Conservation (phyloP, 2,888 invertebrate genomes). For the Lasioglossum malachurum region DNA sequence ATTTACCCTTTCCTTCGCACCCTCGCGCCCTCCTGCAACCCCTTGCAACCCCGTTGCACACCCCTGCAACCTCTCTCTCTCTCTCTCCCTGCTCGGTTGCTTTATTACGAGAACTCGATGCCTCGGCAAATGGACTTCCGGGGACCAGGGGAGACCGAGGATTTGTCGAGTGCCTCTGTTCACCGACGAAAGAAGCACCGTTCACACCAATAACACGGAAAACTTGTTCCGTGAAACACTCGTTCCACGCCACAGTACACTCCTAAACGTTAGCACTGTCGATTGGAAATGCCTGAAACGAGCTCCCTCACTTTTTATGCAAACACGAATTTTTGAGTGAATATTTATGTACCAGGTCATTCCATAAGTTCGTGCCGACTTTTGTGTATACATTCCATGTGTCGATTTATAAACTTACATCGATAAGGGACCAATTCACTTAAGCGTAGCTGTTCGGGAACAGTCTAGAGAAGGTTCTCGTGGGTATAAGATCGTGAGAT, state of each 20-base stretch:
- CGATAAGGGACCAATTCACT: too few species aligned
- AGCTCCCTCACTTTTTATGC: not conserved
- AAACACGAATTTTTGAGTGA: not conserved
- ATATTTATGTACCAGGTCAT: too few species aligned
- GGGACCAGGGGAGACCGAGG: not conserved
- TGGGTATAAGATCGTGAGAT: too few species aligned
- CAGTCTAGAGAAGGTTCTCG: too few species aligned
- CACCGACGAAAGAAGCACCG: not conserved
- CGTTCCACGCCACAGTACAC: not conserved
- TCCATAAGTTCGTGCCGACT: too few species aligned
- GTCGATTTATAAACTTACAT: too few species aligned
- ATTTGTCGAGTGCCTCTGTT: slow-evolving; percentile 12
- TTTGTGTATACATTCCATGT: too few species aligned
- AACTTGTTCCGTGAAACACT: not conserved
- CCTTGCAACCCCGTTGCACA: not conserved
- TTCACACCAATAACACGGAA: not conserved
- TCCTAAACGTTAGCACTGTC: slow-evolving; percentile 1
- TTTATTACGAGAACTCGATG: slow-evolving; percentile 21
- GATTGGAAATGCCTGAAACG: not conserved
- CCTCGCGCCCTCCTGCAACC: not conserved
- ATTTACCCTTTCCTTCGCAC: slow-evolving; percentile 62
- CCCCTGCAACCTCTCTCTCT: not conserved
- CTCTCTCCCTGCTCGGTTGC: not conserved
- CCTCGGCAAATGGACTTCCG: slow-evolving; percentile 34
- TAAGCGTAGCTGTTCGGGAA: too few species aligned